These are phyloP conservation scores for Tolypeutes matacus DNA, from an alignment of 2,797 vertebrate genomes.

Conservation along the genomic window DNA sequence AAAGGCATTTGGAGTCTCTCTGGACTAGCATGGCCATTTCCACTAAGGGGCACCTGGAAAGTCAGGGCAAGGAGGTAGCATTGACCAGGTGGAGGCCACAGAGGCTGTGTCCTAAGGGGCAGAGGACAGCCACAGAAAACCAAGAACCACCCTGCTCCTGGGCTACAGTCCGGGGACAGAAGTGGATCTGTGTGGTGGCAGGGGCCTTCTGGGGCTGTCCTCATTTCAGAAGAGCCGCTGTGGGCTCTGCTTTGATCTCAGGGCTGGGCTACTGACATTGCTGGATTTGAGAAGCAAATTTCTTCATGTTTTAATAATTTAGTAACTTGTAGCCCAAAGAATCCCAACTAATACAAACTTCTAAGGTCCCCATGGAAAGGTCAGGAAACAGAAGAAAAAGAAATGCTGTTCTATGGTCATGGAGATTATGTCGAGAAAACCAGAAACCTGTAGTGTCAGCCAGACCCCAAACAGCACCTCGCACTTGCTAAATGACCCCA, in stretches of 20 bases:
- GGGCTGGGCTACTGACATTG: neutral
- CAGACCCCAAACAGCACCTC: neutral
- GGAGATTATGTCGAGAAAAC: neutral
- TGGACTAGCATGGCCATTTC: neutral
- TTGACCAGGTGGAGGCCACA: neutral
- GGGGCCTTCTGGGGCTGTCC: neutral
- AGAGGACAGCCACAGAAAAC: rapidly evolving
- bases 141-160: neutral
- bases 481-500: neutral
- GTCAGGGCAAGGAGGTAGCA: neutral
- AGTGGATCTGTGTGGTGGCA: neutral
- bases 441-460: neutral
- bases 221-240: neutral
- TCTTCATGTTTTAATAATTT: neutral
- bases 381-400: neutral
- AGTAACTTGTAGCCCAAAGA: neutral
- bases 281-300: neutral
- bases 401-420: neutral
- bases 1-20: neutral
- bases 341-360: neutral
- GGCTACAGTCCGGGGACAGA: neutral
- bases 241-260: neutral
- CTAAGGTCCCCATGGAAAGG: neutral
- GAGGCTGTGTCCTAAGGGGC: neutral
- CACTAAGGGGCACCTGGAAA: neutral